Percentiles rank a stretch among this genome's conserved stretches.
These are phyloP conservation scores for Hydraecia micacea DNA, from an alignment of 2,888 invertebrate species.

Conservation along the genomic window DNA sequence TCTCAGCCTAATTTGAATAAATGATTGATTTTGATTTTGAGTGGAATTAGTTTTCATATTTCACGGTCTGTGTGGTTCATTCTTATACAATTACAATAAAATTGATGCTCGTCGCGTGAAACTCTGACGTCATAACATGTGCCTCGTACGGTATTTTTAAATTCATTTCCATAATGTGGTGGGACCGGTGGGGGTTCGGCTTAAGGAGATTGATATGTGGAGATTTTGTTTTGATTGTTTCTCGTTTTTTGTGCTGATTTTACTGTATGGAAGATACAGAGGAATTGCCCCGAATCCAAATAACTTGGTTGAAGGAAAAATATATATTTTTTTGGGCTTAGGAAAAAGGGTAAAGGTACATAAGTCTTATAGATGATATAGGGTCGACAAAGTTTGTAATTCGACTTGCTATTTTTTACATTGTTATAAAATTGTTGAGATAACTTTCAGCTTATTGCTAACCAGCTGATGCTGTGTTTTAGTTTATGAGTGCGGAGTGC, in stretches of 20 bases:
- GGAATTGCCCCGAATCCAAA: not conserved
- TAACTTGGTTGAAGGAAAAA: slow-evolving; percentile 18
- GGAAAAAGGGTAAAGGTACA: not conserved
- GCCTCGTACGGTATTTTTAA: not conserved
- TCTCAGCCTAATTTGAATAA: not conserved
- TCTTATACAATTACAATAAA: slow-evolving; percentile 15
- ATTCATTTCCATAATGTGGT: not conserved
- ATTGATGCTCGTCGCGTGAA: not conserved
- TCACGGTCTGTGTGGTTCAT: slow-evolving; percentile 4
- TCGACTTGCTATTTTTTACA: slow-evolving; percentile 1
- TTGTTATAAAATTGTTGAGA: not conserved
- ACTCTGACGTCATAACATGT: slow-evolving; percentile 19
- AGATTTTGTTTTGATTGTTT: slow-evolving; percentile 3
- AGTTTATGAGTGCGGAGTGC: not conserved
- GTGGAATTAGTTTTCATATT: not conserved
- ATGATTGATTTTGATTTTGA: not conserved
- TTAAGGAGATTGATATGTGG: slow-evolving; percentile 17
- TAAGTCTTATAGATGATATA: slow-evolving; percentile 1
- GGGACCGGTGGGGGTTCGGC: not conserved
- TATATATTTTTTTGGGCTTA: not conserved
- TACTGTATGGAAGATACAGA: not conserved
- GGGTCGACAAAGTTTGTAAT: slow-evolving; percentile 12
- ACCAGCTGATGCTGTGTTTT: not conserved
- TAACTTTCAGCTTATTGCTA: not conserved
- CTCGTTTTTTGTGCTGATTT: slow-evolving; percentile 22